Percentiles rank a stretch among this genome's conserved stretches.
phyloP scores from a whole-genome alignment of 1,140 invertebrate genomes.

The Asobara japonica region DNA sequence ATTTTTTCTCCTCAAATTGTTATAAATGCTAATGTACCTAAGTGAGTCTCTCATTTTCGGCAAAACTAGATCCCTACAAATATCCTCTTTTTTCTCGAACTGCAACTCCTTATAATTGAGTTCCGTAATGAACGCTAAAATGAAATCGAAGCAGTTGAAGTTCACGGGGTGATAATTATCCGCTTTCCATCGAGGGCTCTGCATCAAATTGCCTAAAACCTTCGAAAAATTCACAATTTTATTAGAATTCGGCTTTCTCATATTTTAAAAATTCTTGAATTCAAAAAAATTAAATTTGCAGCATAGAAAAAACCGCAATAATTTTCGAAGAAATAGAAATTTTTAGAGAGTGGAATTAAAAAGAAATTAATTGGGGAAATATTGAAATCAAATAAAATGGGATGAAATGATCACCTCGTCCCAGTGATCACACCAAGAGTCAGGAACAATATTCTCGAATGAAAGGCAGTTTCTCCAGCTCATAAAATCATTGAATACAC shows the following conservation, averaged over 20 bases:
- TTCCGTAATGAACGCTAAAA: constrained; percentile 56
- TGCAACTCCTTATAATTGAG: constrained; percentile 49
- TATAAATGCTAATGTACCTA: constrained; percentile 53
- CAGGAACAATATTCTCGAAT: constrained; percentile 48
- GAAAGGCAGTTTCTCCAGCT: constrained; percentile 55
- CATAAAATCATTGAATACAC: constrained; percentile 49
- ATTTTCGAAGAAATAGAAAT: too few species aligned
- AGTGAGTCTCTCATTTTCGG: constrained; percentile 55
- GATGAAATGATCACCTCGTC: constrained; percentile 53
- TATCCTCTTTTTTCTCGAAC: constrained; percentile 54
- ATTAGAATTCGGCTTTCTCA: too few species aligned
- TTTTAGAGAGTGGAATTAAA: too few species aligned
- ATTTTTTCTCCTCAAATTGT: constrained; percentile 45
- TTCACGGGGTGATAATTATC: constrained; percentile 49
- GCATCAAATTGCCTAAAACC: constrained; percentile 34
- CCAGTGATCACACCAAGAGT: constrained; percentile 58
- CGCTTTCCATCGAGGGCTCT: constrained; percentile 48
- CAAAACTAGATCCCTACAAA: constrained; percentile 56
- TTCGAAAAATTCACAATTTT: too few species aligned
- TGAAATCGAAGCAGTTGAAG: constrained; percentile 60
- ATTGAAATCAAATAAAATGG: too few species aligned
- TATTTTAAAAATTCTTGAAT: too few species aligned
- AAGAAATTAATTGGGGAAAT: too few species aligned
- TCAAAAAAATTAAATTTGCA: too few species aligned
- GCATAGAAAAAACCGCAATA: too few species aligned